Evolutionary conservation across 2,888 invertebrate genomes (phyloP), one percentile per base, ranked within the genome.

Genomic region (Nezara viridula): DNA sequence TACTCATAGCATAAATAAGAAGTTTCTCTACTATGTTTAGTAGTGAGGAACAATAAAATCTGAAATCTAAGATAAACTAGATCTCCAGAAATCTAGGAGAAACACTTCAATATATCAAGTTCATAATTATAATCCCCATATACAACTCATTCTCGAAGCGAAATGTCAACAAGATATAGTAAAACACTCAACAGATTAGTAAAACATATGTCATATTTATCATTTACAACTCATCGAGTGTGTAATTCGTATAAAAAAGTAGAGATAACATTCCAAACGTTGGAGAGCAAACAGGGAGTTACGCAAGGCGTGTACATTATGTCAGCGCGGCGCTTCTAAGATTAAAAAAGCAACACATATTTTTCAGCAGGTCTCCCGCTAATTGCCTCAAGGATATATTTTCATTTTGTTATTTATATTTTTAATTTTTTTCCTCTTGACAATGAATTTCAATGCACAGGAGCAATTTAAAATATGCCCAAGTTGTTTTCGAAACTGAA

Each of bases 211-310:
- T 73, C 37, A 37, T 73, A 73, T 7, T 37, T 73, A 73, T 73
- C 66, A 73, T 37, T 73, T 73, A 73, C 66, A 73, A 73, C 66
- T 73, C 37, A 37, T 37, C 21, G 19, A 73, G 66, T 37, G 66
- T 37, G 32, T 73, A 73, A 73, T 73, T 73, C 32, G 21, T 19
- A 32, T 73, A 37, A 73, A 73, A n/a, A 37, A 37, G 9, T 55
- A 60, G 27, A 60, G 66, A 73, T 73, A 73, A 73, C 32, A 37
- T 73, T 73, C 66, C 66, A 19, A 37, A 73, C 19, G 66, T 5
- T 37, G 66, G 9, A 73, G 37, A 73, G 66, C 66, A 73, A 73
- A 73, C 37, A 37, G 19, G 37, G 24, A n/a, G 10, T 73, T 73
- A 37, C 66, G 19, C 19, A 60, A 60, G 14, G 3, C 16, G 60